A percentile compares a stretch with the other conserved stretches of the same genome.
Conservation (phyloP, 2,888 invertebrate genomes). For the Julus scandinavius region DNA sequence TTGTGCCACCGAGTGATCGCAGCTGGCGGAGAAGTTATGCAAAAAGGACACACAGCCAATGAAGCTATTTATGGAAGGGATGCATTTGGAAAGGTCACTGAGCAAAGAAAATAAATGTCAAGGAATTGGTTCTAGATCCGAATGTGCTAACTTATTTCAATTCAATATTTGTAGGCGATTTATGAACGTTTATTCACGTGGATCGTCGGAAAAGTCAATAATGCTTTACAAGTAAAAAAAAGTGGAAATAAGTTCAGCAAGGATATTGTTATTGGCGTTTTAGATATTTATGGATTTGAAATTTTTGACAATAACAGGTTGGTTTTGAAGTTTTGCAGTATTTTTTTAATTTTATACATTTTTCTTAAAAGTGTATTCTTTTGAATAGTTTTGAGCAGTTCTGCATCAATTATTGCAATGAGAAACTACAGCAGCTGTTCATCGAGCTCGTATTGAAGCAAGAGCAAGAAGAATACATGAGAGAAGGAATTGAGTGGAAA, state of each 20-base stretch:
- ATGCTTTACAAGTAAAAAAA: conserved; percentile 79
- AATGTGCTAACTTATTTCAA: neutral
- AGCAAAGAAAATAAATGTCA: conserved; percentile 25
- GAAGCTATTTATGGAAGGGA: conserved; percentile 91
- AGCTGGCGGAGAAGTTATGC: conserved; percentile 90
- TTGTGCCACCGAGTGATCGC: conserved; percentile 90
- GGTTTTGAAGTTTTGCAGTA: neutral
- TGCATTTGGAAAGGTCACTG: conserved; percentile 84
- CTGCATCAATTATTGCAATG: conserved; percentile 99
- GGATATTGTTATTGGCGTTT: conserved; percentile 88
- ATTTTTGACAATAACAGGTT: conserved; percentile 95
- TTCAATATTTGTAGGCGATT: conserved; percentile 73
- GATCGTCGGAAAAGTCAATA: conserved; percentile 92
- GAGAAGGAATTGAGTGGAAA: conserved; percentile 96
- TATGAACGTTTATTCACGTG: conserved; percentile 95
- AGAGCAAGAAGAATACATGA: conserved; percentile 96
- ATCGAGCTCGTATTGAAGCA: conserved; percentile 97
- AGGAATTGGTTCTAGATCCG: neutral
- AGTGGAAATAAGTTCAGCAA: conserved; percentile 70
- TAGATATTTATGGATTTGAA: conserved; percentile 99
- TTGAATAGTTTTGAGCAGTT: conserved; percentile 84
- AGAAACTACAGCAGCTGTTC: conserved; percentile 96
- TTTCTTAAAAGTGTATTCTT: neutral
- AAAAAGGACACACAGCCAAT: conserved; percentile 85
- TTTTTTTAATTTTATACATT: neutral